These are phyloP conservation scores for Tachypleus tridentatus DNA, from an alignment of 1,140 invertebrate species.

Conservation along the genomic window DNA sequence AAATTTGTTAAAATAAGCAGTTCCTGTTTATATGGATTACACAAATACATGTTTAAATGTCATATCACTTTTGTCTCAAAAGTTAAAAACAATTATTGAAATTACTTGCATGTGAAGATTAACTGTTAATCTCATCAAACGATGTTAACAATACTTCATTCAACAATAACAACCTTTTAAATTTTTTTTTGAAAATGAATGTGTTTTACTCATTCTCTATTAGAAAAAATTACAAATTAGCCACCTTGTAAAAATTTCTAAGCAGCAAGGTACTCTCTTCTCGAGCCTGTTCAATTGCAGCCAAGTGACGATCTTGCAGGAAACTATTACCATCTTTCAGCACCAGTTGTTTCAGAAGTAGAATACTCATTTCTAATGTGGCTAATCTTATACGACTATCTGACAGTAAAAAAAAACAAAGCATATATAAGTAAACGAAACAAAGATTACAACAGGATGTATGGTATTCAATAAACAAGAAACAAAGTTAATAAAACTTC, in stretches of 20 bases:
- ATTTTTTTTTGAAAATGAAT: too few species aligned
- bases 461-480: too few species aligned
- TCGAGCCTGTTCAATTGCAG: slow-evolving; percentile 59
- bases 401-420: slow-evolving; percentile 26
- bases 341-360: slow-evolving; percentile 51
- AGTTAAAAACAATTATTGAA: too few species aligned
- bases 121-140: too few species aligned
- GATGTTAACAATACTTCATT: too few species aligned
- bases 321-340: slow-evolving; percentile 34
- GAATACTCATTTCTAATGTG: slow-evolving; percentile 75
- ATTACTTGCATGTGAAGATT: too few species aligned
- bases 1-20: too few species aligned
- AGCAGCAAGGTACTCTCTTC: slow-evolving; percentile 75
- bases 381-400: slow-evolving; percentile 67
- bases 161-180: too few species aligned
- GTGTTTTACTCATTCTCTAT: neutral
- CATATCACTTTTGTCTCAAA: too few species aligned
- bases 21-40: too few species aligned
- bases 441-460: neutral
- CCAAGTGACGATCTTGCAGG: slow-evolving; percentile 50
- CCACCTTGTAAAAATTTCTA: slow-evolving; percentile 81
- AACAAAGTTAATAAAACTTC: too few species aligned
- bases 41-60: too few species aligned
- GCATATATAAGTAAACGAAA: slow-evolving; percentile 7
- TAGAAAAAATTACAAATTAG: slow-evolving; percentile 6